A percentile compares a stretch with the other conserved stretches of the same genome.
Evolutionary conservation across 2,888 invertebrate genomes (phyloP).

Genomic region (Drosophila testacea): DNA sequence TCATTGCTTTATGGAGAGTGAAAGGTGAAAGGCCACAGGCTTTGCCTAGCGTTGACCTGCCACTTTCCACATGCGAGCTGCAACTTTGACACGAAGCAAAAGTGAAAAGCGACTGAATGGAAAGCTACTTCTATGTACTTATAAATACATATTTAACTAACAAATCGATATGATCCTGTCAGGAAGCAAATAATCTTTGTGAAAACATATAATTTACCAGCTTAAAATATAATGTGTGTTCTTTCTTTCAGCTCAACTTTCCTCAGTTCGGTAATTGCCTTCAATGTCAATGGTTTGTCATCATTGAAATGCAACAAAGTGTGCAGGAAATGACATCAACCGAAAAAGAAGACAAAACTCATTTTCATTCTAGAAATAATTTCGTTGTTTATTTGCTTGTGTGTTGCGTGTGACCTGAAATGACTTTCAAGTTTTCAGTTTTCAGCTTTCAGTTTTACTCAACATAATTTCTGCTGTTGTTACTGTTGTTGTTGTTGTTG

Average conservation of each 20-base stretch:
- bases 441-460: constrained; percentile 46
- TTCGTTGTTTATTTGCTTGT: constrained; percentile 53
- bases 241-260: too few species aligned
- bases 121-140: background rate
- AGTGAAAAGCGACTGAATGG: background rate
- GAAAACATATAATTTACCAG: too few species aligned
- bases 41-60: constrained; percentile 14
- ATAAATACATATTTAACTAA: background rate
- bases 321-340: constrained; percentile 6
- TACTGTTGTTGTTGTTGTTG: constrained; percentile 23
- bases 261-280: too few species aligned
- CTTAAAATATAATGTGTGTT: too few species aligned
- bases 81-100: constrained; percentile 2
- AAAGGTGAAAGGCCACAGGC: constrained; percentile 17
- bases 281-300: too few species aligned
- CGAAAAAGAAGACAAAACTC: constrained; percentile 47
- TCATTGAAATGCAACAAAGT: constrained; percentile 27
- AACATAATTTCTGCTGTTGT: constrained; percentile 55
- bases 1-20: constrained; percentile 7
- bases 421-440: constrained; percentile 46
- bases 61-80: constrained; percentile 8
- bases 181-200: too few species aligned
- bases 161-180: background rate
- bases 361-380: constrained; percentile 68
- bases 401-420: constrained; percentile 34